phyloP scores from a whole-genome alignment of 2,113 vertebrate genomes.

The Egretta garzetta region DNA sequence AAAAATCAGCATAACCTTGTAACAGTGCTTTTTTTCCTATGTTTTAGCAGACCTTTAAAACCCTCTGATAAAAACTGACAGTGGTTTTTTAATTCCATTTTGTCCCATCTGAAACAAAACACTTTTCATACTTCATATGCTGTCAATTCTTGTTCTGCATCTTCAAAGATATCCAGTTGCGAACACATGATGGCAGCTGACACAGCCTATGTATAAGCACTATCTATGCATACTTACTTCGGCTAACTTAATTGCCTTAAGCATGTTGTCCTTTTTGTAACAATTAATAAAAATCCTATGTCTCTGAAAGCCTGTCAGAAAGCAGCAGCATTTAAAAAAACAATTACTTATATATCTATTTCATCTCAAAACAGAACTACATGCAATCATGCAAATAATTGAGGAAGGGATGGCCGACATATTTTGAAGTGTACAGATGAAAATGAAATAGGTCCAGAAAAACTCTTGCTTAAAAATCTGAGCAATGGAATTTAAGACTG shows the following conservation, averaged over 20 bases:
- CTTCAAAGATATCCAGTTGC: background rate
- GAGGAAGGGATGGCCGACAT: background rate
- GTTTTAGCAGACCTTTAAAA: background rate
- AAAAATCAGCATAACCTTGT: background rate
- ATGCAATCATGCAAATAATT: background rate
- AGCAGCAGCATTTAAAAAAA: background rate
- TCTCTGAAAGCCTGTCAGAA: background rate
- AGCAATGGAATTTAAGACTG: background rate
- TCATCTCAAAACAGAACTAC: background rate
- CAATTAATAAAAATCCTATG: background rate
- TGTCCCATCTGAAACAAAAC: constrained; percentile 29
- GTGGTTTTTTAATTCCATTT: background rate
- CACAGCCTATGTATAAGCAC: background rate
- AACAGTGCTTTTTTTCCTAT: background rate
- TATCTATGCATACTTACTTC: background rate
- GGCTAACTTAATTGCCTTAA: background rate
- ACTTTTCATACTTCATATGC: background rate
- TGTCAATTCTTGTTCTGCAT: background rate
- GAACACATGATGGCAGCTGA: background rate
- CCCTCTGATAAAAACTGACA: background rate
- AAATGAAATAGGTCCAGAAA: background rate
- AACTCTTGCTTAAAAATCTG: background rate
- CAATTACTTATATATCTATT: background rate
- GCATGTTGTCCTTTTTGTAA: background rate
- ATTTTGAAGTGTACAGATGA: background rate